A percentile compares a stretch with the other conserved stretches of the same genome.
Conservation (phyloP, 2,888 invertebrate genomes). For the Cotesia congregata region DNA sequence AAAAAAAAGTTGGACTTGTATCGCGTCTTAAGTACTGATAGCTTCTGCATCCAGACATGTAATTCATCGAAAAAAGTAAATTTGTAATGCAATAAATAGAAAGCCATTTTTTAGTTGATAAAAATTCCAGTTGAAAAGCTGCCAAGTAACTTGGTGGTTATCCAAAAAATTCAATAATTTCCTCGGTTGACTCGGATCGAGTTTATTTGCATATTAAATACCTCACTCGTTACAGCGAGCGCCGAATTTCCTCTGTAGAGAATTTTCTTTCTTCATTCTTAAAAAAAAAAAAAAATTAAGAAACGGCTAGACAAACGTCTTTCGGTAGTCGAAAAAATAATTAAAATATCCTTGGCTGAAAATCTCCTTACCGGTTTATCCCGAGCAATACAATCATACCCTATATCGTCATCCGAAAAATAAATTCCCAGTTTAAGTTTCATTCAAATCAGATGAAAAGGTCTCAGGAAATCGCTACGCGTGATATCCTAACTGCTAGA, state of each 20-base stretch:
- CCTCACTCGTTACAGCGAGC: slow-evolving; percentile 28
- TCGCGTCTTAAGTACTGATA: not conserved
- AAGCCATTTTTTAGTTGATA: not conserved
- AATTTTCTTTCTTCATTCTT: slow-evolving; percentile 34
- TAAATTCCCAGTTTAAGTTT: not conserved
- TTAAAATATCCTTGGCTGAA: not conserved
- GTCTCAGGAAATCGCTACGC: not conserved
- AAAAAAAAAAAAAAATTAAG: not conserved
- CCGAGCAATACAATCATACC: not conserved
- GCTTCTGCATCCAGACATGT: not conserved
- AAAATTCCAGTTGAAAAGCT: not conserved
- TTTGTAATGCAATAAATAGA: not conserved
- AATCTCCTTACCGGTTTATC: not conserved
- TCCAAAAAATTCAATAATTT: slow-evolving; percentile 68
- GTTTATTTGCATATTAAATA: slow-evolving; percentile 70
- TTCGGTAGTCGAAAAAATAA: not conserved
- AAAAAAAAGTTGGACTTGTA: no score
- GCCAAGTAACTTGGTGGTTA: slow-evolving; percentile 39
- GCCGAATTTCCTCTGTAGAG: slow-evolving; percentile 31
- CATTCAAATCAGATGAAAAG: slow-evolving; percentile 1
- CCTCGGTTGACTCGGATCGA: slow-evolving; percentile 50
- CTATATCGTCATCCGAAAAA: not conserved
- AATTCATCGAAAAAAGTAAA: not conserved
- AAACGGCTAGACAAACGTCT: not conserved
- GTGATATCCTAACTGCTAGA: not conserved